Percentiles rank a stretch among this genome's conserved stretches.
Conservation (phyloP, 2,797 vertebrate species). For the Catharus ustulatus region DNA sequence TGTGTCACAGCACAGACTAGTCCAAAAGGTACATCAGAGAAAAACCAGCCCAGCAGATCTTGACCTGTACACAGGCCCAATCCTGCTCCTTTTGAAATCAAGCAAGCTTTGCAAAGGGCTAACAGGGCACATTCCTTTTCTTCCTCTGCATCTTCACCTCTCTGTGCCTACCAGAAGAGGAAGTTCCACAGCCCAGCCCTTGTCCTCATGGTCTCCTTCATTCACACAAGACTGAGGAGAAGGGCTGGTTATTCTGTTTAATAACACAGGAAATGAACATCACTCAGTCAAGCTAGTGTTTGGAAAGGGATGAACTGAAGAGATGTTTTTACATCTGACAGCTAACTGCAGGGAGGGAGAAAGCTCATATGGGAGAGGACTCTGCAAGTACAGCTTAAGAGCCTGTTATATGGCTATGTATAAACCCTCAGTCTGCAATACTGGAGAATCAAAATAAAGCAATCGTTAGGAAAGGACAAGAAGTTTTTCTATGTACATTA, state of each 20-base stretch:
- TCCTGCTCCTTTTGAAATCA: neutral
- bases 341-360: neutral
- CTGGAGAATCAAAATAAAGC: neutral
- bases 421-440: neutral
- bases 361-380: neutral
- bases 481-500: neutral
- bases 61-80: neutral
- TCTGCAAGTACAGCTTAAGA: neutral
- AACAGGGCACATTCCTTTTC: neutral
- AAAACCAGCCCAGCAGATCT: neutral
- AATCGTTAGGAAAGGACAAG: neutral
- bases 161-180: neutral
- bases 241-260: neutral
- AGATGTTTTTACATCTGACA: neutral
- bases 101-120: neutral
- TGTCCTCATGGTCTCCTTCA: neutral
- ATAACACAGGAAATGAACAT: neutral
- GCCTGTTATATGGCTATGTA: neutral
- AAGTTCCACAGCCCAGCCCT: neutral
- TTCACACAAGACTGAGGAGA: neutral
- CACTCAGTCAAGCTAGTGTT: neutral
- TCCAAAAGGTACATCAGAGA: neutral
- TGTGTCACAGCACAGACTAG: neutral
- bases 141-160: neutral
- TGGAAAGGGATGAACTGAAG: neutral